Conservation (phyloP, 2,797 vertebrate species). For the Lepidocolaptes lacrymiger region DNA sequence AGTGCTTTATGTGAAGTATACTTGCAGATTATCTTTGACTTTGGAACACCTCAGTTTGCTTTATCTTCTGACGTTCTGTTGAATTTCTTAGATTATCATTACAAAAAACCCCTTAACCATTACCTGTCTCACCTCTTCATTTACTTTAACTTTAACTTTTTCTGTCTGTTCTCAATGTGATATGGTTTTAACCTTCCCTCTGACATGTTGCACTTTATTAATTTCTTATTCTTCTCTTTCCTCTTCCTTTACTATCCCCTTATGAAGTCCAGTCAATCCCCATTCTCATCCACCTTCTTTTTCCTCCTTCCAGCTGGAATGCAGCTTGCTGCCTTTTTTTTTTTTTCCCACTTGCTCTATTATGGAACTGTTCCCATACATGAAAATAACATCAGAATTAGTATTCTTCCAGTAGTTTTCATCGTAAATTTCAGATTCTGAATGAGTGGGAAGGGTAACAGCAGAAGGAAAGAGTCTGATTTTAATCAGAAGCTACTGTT, state of each 20-base stretch:
- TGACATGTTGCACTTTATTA: not conserved
- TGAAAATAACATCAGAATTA: constrained; percentile 44
- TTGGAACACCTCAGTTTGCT: not conserved
- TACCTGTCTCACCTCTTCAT: not conserved
- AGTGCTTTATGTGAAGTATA: not conserved
- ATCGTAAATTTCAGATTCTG: constrained; percentile 40
- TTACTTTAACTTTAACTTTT: not conserved
- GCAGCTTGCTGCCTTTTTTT: not conserved
- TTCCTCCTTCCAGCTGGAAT: constrained; percentile 17
- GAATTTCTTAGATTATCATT: not conserved
- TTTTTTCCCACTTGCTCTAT: not conserved
- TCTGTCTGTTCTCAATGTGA: not conserved
- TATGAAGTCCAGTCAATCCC: not conserved
- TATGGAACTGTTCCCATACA: constrained; percentile 38
- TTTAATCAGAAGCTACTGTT: constrained; percentile 30
- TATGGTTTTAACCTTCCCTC: not conserved
- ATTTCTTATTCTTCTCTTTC: not conserved
- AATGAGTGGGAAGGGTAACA: constrained; percentile 51
- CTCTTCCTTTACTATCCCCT: not conserved
- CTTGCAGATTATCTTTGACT: not conserved
- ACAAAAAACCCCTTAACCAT: not conserved
- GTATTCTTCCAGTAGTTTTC: constrained; percentile 60
- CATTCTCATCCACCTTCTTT: not conserved
- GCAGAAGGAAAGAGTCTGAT: constrained; percentile 25
- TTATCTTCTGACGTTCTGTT: not conserved